phyloP scores from a whole-genome alignment of 2,888 invertebrate species.

The Anthophora plumipes region DNA sequence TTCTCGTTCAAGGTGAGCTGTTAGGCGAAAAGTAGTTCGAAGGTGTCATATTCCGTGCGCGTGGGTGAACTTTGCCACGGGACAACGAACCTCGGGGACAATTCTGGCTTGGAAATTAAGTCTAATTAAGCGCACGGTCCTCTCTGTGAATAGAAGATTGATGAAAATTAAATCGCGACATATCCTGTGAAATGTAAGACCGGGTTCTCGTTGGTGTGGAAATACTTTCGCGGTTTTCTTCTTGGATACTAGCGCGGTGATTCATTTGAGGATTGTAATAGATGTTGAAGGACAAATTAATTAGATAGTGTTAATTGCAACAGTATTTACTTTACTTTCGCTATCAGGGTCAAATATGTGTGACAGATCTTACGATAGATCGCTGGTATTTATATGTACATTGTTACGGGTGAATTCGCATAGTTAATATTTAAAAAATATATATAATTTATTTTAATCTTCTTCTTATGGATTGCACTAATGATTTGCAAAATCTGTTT shows the following conservation, averaged over 20 bases:
- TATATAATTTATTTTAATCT: too few relatives aligned
- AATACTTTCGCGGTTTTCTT: neutral
- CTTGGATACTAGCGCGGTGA: neutral
- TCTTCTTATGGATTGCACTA: too few relatives aligned
- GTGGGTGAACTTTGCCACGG: neutral
- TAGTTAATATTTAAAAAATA: too few relatives aligned
- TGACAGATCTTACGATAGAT: too few relatives aligned
- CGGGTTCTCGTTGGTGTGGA: neutral
- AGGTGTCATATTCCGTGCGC: neutral
- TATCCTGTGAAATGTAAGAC: neutral
- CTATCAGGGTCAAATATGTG: too few relatives aligned
- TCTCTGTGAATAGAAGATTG: neutral
- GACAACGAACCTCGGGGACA: constrained; percentile 8
- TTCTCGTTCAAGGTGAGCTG: neutral
- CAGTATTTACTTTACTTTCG: too few relatives aligned
- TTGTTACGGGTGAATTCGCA: too few relatives aligned
- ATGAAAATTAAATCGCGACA: constrained; percentile 40
- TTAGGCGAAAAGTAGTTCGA: constrained; percentile 14
- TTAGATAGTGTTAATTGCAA: too few relatives aligned
- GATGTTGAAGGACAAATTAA: neutral
- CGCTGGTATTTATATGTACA: too few relatives aligned
- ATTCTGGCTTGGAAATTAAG: constrained; percentile 32
- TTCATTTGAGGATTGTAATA: neutral
- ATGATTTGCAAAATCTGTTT: too few relatives aligned
- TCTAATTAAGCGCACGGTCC: constrained; percentile 23